Evolutionary conservation across 2,888 invertebrate genomes (phyloP).

Genomic region (Athalia circularis): DNA sequence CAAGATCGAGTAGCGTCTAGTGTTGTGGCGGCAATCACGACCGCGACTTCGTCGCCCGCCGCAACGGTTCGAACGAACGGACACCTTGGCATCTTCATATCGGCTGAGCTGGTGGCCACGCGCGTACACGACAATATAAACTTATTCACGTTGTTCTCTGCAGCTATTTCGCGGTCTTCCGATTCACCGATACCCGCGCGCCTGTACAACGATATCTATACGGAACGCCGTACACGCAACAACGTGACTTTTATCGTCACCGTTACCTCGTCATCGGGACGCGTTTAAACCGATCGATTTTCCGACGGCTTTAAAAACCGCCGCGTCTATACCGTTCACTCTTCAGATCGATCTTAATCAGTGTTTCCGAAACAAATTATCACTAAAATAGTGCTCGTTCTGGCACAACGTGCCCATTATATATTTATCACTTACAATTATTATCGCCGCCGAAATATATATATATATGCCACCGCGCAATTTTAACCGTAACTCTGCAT

Average conservation of each 20-base stretch:
- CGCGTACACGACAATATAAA: neutral
- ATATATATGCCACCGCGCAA: neutral
- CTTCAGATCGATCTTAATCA: too few species aligned
- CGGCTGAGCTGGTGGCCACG: slow-evolving; percentile 9
- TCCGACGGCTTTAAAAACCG: too few species aligned
- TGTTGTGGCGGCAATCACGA: slow-evolving; percentile 71
- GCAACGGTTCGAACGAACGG: slow-evolving; percentile 45
- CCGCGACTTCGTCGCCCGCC: slow-evolving; percentile 63
- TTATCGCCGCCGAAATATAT: neutral
- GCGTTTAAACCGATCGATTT: too few species aligned
- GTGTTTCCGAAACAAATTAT: too few species aligned
- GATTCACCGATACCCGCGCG: slow-evolving; percentile 2
- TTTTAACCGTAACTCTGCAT: too few species aligned
- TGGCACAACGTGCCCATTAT: too few species aligned
- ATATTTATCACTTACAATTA: neutral
- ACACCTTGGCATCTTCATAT: slow-evolving; percentile 55
- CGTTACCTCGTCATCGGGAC: neutral
- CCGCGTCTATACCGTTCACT: too few species aligned
- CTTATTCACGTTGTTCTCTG: slow-evolving; percentile 17
- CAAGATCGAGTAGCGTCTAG: slow-evolving; percentile 57
- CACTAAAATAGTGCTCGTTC: too few species aligned
- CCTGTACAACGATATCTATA: neutral
- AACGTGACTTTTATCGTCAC: slow-evolving; percentile 15
- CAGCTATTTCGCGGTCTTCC: slow-evolving; percentile 25
- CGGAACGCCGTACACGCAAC: neutral